Evolutionary conservation across 1,140 invertebrate species (phyloP).

Genomic region (Camponotus floridanus): DNA sequence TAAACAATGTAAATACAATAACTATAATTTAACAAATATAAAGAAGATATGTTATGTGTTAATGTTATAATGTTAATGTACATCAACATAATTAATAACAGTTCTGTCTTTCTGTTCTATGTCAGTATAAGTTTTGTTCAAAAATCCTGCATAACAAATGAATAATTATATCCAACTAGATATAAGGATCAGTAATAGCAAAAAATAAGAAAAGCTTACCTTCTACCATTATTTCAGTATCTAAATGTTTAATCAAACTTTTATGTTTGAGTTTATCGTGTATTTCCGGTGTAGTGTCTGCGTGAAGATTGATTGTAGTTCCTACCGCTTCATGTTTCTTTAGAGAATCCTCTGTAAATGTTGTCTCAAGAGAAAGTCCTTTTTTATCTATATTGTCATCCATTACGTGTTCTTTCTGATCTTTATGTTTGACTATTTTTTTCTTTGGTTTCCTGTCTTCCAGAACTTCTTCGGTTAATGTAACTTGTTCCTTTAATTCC

Average conservation of each 20-base stretch:
- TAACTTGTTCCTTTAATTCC: conserved; percentile 83
- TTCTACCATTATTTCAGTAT: conserved; percentile 68
- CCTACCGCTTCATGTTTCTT: conserved; percentile 71
- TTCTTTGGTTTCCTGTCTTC: conserved; percentile 55
- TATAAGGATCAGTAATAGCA: conserved; percentile 8
- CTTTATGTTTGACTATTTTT: conserved; percentile 5
- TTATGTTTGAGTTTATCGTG: conserved; percentile 78
- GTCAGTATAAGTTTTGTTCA: too few species aligned
- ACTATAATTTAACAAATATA: background rate
- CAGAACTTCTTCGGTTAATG: conserved; percentile 81
- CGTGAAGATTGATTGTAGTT: conserved; percentile 75
- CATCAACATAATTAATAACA: background rate
- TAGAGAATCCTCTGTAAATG: background rate
- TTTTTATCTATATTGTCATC: conserved; percentile 71
- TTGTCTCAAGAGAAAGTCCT: background rate
- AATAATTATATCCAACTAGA: background rate
- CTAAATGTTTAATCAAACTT: conserved; percentile 74
- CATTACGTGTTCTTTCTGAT: conserved; percentile 73
- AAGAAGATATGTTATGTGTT: conserved; percentile 5
- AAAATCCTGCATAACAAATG: background rate
- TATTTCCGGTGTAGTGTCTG: conserved; percentile 78
- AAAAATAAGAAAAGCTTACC: conserved; percentile 74
- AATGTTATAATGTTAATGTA: conserved; percentile 1
- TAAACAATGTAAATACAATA: background rate
- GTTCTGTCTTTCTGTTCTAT: too few species aligned